Evolutionary conservation across 2,888 invertebrate species (phyloP).

Genomic region (Morpho helenor): DNA sequence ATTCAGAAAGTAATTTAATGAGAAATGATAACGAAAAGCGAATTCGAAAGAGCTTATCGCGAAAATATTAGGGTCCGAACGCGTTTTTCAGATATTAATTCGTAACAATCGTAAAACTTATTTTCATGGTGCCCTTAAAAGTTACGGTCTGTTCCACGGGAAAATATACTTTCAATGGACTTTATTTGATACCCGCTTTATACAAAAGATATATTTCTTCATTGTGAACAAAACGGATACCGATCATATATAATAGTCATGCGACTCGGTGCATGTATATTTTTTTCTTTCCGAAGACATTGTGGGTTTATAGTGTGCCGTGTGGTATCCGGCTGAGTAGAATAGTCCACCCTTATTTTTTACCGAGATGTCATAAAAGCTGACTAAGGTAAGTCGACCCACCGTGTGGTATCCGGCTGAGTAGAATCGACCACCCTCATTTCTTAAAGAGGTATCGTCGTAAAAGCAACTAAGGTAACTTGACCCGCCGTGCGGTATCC

Average conservation of each 20-base stretch:
- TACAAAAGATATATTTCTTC: slow-evolving; percentile 11
- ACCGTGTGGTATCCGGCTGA: too few relatives aligned
- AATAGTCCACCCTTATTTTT: too few relatives aligned
- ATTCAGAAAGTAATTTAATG: neutral
- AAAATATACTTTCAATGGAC: slow-evolving; percentile 62
- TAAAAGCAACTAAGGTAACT: too few relatives aligned
- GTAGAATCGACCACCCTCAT: too few relatives aligned
- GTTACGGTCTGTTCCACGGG: slow-evolving; percentile 56
- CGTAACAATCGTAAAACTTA: slow-evolving; percentile 74
- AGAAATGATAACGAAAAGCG: slow-evolving; percentile 9
- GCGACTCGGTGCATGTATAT: too few relatives aligned
- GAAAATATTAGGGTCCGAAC: slow-evolving; percentile 60
- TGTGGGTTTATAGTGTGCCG: too few relatives aligned
- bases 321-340: too few relatives aligned
- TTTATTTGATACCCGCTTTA: slow-evolving; percentile 60
- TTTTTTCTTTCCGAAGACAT: too few relatives aligned
- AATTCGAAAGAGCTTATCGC: slow-evolving; percentile 41
- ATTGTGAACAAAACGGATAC: neutral
- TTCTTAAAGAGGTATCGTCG: too few relatives aligned
- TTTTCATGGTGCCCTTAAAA: slow-evolving; percentile 70
- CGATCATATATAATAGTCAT: neutral
- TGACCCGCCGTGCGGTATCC: too few relatives aligned
- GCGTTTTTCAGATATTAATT: slow-evolving; percentile 76
- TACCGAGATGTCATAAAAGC: too few relatives aligned
- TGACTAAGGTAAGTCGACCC: too few relatives aligned